Base-by-base conservation (phyloP, 2,888 invertebrate species). In the Volucella bombylans region DNA sequence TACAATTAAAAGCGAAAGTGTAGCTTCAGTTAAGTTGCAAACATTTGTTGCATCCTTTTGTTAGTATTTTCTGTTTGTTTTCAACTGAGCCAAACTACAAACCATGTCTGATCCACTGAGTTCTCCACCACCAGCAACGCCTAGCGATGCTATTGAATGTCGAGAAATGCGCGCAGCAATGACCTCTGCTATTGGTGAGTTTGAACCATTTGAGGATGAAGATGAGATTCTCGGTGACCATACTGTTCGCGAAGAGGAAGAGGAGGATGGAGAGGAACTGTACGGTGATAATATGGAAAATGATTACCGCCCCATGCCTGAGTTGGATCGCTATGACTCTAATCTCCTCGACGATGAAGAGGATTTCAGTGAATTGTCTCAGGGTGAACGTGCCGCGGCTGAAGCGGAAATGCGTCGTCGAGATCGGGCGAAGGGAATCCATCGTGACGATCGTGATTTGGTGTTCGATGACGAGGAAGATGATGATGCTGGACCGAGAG, bases 211-310 rank as follows among this genome's bases (percentile, higher is more conserved):
- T 91, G 97, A 97, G 90, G 97, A 98, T 93, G 98, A 98, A 90
- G 94, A 95, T 55, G 97, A 94, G 87, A 93, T 98, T 77, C 93
- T 97, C 8, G 97, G 95, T 0, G 95, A 95, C 87, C 93, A 92
- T 88, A 93, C 92, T 67, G 93, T 91, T 87, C 93, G 91, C 79
- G 82, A 90, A 23, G 91, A 90, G 87, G 96, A 96, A 82, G 95
- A 94, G 82, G 97, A 94, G 81, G 97, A 98, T 91, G 99, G 98
- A 82, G 99, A 99, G 90, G 98, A 99, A 91, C 92, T 99, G 61
- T 99, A 99, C 91, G 98, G 98, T 18, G 99, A 99, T 91, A 96
- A 99, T 90, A 95, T 99, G 96, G 99, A 99, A 93, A 96, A 96
- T 87, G 99, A 99, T 92, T 99, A 99, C 92, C 98, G 98, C 3